These are phyloP conservation scores for Agrypnia vestita DNA, from an alignment of 1,140 invertebrate species.

Conservation along the genomic window DNA sequence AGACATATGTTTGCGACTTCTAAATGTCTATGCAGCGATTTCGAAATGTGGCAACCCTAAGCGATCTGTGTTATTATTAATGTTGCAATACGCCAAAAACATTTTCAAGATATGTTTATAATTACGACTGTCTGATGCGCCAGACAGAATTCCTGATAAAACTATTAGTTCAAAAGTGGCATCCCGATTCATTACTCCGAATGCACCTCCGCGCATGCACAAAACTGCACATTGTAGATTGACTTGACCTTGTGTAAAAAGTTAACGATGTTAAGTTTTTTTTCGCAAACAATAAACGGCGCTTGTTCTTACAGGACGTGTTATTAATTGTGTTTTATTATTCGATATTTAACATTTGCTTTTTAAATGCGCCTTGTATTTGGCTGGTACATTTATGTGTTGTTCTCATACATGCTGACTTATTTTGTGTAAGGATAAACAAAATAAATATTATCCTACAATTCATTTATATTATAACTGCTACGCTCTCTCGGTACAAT, in stretches of 20 bases:
- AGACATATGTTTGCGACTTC: too few species aligned
- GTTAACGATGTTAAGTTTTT: neutral
- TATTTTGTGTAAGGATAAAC: too few species aligned
- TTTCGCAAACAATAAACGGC: neutral
- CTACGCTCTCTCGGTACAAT: too few species aligned
- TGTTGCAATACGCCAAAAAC: too few species aligned
- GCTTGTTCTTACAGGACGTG: neutral
- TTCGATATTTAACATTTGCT: neutral
- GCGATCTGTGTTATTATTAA: too few species aligned
- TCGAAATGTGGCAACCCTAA: too few species aligned
- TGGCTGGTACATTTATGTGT: too few species aligned
- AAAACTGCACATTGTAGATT: neutral
- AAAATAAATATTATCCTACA: too few species aligned
- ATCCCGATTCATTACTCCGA: neutral
- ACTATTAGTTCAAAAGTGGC: slow-evolving; percentile 16
- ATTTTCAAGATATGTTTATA: neutral
- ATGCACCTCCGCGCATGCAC: neutral
- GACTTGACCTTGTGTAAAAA: neutral
- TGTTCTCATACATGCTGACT: too few species aligned
- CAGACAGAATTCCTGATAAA: slow-evolving; percentile 47
- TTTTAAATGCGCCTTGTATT: neutral
- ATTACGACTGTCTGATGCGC: neutral
- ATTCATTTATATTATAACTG: too few species aligned
- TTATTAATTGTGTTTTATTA: neutral
- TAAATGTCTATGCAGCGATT: too few species aligned